These are phyloP conservation scores for Empidonax alnorum DNA, from an alignment of 2,113 vertebrate genomes.

Conservation along the genomic window DNA sequence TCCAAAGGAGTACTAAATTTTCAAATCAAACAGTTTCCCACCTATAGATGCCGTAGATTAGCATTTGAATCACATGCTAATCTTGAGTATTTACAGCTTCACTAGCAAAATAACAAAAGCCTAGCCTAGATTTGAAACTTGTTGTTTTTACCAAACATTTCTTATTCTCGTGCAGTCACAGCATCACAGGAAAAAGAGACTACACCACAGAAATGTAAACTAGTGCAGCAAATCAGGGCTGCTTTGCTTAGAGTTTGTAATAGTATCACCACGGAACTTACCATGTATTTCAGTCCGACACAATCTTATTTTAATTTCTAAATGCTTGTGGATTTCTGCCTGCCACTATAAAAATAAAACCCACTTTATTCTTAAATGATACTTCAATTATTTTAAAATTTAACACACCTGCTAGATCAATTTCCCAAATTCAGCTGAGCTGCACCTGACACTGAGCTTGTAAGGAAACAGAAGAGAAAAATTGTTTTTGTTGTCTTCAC, in stretches of 20 bases:
- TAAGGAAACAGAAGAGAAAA: neutral
- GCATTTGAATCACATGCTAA: neutral
- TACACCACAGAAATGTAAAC: neutral
- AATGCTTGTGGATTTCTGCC: neutral
- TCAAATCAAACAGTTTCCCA: neutral
- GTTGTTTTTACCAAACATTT: neutral
- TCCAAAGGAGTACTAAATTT: neutral
- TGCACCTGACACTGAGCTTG: neutral
- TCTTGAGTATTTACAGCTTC: neutral
- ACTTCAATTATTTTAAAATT: neutral
- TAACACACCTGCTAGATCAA: neutral
- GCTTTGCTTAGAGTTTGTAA: neutral
- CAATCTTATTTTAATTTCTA: neutral
- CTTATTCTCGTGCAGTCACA: neutral
- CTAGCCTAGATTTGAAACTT: neutral
- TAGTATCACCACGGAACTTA: neutral
- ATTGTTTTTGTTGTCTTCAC: neutral
- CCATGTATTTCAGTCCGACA: neutral
- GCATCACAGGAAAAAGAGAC: neutral
- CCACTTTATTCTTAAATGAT: neutral
- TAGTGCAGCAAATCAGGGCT: neutral
- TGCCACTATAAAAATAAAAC: neutral
- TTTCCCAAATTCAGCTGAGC: neutral
- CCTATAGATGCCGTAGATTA: neutral
- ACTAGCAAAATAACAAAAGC: neutral